Conservation (phyloP, 2,113 vertebrate genomes). For the Taxidea taxus region DNA sequence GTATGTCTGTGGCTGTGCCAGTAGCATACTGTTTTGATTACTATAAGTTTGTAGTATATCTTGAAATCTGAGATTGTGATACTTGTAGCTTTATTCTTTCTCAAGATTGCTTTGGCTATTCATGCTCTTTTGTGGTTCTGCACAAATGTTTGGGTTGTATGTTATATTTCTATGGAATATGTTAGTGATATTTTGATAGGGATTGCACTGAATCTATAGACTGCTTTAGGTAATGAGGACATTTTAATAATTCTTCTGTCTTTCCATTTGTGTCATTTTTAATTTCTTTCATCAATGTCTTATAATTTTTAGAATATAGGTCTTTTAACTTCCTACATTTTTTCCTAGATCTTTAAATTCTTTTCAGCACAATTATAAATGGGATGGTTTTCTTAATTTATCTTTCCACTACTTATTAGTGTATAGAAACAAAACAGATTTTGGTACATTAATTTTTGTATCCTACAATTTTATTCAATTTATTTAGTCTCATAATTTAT, state of each 20-base stretch:
- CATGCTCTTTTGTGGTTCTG: not conserved
- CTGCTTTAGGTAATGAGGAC: not conserved
- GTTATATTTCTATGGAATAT: not conserved
- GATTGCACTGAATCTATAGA: not conserved
- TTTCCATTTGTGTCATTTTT: not conserved
- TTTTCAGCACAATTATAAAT: not conserved
- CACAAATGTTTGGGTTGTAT: not conserved
- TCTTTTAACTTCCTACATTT: not conserved
- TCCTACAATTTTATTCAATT: not conserved
- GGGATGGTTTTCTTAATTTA: not conserved
- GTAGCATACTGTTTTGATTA: not conserved
- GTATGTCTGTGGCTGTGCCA: not conserved
- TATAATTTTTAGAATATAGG: not conserved
- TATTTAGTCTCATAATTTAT: not conserved
- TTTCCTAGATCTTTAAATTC: not conserved
- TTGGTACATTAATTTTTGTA: not conserved
- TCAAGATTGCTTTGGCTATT: not conserved
- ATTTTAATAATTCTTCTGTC: not conserved
- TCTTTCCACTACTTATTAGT: not conserved
- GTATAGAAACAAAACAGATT: not conserved
- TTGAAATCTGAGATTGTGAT: not conserved
- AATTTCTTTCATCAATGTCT: not conserved
- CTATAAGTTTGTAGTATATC: not conserved
- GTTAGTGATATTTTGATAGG: not conserved
- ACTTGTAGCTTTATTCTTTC: not conserved